Base-by-base conservation (phyloP, 2,113 vertebrate species). In the Xenopus laevis region DNA sequence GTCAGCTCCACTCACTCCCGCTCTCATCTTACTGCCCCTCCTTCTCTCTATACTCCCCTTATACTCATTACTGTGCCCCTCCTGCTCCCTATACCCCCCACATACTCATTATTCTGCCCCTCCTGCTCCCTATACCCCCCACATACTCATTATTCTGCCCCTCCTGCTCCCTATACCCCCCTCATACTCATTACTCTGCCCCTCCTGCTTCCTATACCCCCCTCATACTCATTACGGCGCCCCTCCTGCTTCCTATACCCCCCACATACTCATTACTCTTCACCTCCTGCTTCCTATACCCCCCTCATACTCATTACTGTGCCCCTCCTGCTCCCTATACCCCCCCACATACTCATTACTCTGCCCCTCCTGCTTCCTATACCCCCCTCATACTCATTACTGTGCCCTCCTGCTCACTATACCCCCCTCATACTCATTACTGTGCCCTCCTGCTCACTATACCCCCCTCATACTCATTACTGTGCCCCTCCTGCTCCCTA, bases 1-100 rank as follows among this genome's bases (percentile, higher is more conserved):
- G 62, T 67, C 27, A 68, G 71, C 1, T 33, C 72, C 59, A 16
- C 53, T 16, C 33, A 3, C 53, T n/a, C 7, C 13, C 4, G 3
- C 53, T n/a, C 53, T 55, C 71, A 80, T 79, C 16, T 67, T 70
- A 10, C 15, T 13, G 16, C 53, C 7, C 15, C 53, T 13, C 16
- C 15, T 50, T 1, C 11, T 10, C 47, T 2, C 47, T 50, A 13
- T 50, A 50, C 47, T 9, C 15, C 15, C 33, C 44, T 17, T 17
- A 64, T 16, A 64, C 20, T 11, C 18, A 27, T 23, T 7, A 30
- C 60, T 23, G 6, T 27, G 61, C 27, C 33, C 61, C 12, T 50
- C 1, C 12, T 27, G 23, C 61, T 64, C 61, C 61, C 11, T 40
- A 16, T 11, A 7, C 61, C 59, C 13, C n/a, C n/a, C n/a, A n/a